phyloP scores from a whole-genome alignment of 2,797 vertebrate species.

The Simalia tracyae region DNA sequence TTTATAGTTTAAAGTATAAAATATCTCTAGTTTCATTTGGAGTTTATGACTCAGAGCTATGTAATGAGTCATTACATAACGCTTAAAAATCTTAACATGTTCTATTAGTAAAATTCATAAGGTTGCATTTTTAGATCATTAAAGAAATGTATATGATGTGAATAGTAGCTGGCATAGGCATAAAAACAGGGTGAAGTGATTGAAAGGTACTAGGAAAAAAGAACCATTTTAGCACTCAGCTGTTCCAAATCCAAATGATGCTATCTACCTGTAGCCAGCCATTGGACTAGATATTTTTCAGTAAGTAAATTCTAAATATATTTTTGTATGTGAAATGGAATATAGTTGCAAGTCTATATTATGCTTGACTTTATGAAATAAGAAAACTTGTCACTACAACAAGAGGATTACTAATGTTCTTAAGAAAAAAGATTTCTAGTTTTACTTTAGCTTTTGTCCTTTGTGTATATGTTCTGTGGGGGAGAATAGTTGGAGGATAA shows the following conservation, averaged over 20 bases:
- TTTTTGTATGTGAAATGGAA: not conserved
- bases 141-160: not conserved
- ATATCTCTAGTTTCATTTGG: conserved; percentile 36
- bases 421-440: not conserved
- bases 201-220: not conserved
- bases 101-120: conserved; percentile 37
- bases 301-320: not conserved
- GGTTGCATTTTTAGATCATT: not conserved
- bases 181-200: not conserved
- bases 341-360: not conserved
- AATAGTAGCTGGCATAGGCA: not conserved
- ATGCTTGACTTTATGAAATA: not conserved
- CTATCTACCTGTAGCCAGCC: not conserved
- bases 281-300: not conserved
- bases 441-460: conserved; percentile 5
- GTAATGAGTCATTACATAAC: conserved; percentile 14
- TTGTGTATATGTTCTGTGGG: not conserved
- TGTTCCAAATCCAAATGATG: not conserved
- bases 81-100: not conserved
- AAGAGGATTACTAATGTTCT: not conserved
- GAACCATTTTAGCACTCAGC: not conserved
- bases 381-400: not conserved
- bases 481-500: conserved; percentile 3
- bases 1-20: conserved; percentile 3
- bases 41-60: not conserved